Evolutionary conservation across 2,113 vertebrate species (phyloP).

Genomic region (Phoenicopterus ruber): DNA sequence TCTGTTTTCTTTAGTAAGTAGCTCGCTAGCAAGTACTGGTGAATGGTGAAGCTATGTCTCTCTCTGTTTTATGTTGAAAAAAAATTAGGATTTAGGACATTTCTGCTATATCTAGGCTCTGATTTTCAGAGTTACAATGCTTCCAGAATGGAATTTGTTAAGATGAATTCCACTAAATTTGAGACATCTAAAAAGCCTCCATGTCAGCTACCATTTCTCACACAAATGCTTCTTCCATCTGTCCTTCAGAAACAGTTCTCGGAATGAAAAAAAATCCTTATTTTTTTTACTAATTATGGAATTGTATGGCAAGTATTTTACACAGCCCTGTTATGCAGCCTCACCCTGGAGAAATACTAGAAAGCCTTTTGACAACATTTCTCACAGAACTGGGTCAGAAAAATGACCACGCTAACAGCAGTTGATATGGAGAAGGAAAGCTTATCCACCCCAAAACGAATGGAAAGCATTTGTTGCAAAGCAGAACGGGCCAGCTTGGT

Average conservation of each 20-base stretch:
- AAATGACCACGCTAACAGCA: not conserved
- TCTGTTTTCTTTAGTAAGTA: not conserved
- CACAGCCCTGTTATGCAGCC: not conserved
- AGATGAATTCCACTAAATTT: not conserved
- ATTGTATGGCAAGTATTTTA: not conserved
- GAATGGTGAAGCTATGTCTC: accelerated
- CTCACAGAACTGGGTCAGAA: not conserved
- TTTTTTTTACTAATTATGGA: not conserved
- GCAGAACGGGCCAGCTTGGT: not conserved
- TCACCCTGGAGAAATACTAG: not conserved
- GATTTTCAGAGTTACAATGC: not conserved
- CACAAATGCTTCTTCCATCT: not conserved
- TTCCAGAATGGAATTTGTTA: not conserved
- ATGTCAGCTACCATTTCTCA: not conserved
- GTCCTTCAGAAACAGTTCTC: not conserved
- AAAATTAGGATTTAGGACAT: not conserved
- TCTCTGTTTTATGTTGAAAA: not conserved
- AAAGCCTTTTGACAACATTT: not conserved
- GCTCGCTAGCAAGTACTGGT: not conserved
- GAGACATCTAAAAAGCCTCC: not conserved
- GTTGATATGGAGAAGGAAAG: not conserved
- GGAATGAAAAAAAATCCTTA: not conserved
- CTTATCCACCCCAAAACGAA: not conserved
- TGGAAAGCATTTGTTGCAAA: not conserved
- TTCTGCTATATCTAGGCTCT: not conserved